A percentile compares a stretch with the other conserved stretches of the same genome.
These are phyloP conservation scores for Trigoniulus corallinus DNA, from an alignment of 1,140 invertebrate species.

Conservation along the genomic window DNA sequence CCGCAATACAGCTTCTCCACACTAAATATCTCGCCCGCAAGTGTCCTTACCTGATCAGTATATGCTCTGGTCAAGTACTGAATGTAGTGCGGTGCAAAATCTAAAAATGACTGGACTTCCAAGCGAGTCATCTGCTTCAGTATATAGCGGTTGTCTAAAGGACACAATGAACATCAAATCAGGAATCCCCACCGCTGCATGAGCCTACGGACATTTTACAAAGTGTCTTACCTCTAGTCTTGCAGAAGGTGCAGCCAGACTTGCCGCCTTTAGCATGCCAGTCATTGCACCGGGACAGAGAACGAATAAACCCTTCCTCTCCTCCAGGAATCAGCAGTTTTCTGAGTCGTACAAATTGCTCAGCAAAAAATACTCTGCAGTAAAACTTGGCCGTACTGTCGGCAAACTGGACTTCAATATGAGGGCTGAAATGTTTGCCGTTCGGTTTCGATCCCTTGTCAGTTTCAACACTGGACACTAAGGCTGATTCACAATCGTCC, in stretches of 20 bases:
- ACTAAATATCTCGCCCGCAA: too few species aligned
- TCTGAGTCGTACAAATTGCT: slow-evolving; percentile 62
- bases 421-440: slow-evolving; percentile 21
- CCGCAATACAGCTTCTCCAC: too few species aligned
- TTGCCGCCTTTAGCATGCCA: slow-evolving; percentile 95
- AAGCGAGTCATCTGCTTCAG: slow-evolving; percentile 89
- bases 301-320: slow-evolving; percentile 48
- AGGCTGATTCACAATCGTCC: too few species aligned
- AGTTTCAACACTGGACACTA: too few species aligned
- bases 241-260: slow-evolving; percentile 88
- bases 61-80: too few species aligned
- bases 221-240: slow-evolving; percentile 53
- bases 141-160: slow-evolving; percentile 84
- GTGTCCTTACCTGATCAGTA: too few species aligned
- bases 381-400: slow-evolving; percentile 59
- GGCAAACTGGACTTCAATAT: slow-evolving; percentile 60
- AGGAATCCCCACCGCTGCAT: too few species aligned
- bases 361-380: slow-evolving; percentile 69
- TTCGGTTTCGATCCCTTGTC: too few species aligned
- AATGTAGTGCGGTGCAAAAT: slow-evolving; percentile 91
- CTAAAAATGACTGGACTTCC: slow-evolving; percentile 82
- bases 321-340: slow-evolving; percentile 47
- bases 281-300: slow-evolving; percentile 68
- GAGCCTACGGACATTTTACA: too few species aligned
- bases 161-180: not conserved